Evolutionary conservation across 2,113 vertebrate genomes (phyloP), one percentile per base, ranked within the genome.

Genomic region (Oreochromis aureus): DNA sequence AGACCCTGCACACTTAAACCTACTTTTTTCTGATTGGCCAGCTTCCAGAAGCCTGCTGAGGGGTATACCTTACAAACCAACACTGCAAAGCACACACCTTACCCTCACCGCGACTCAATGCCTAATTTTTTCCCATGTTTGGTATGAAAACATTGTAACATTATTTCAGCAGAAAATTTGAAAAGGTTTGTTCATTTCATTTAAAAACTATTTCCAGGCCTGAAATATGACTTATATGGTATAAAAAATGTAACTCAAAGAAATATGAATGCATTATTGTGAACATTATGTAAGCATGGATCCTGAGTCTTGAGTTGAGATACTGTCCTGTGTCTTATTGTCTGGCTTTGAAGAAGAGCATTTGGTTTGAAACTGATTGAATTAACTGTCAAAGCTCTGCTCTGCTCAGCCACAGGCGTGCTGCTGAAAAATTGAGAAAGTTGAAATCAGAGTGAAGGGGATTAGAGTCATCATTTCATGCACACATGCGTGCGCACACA

Each of bases 361-460:
- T 69, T 87, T 56, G 32, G 54, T 82, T 85, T 41, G 55, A 87
- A 89, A 59, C 15, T 66, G 85, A 88, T 73, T 85, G 71, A 85
- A 81, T 87, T 71, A 89, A 61, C 63, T 85, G 91, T 80, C 84
- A 86, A 51, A 76, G 54, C 84, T 78, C 82, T 79, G 58, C 55
- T 84, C 78, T 76, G 82, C 66, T 85, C 46, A 51, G 85, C 63
- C 83, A 51, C 30, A 4, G 78, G 83, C 61, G 32, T 10, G 51
- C 11, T 82, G 39, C 81, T 63, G 81, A 83, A 80, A 86, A 69
- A 51, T 3, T 10, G 73, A 46, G 56, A 83, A 61, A 80, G 80
- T n/a, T 19, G 10, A 81, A 41, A 85, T 24, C 27, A 46, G 56
- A 39, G 56, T 5, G 22, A 78, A 56, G 6, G 12, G 39, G 80